Evolutionary conservation across 2,113 vertebrate species (phyloP), one percentile per base, ranked within the genome.

Genomic region (Paraplagusia blochii): DNA sequence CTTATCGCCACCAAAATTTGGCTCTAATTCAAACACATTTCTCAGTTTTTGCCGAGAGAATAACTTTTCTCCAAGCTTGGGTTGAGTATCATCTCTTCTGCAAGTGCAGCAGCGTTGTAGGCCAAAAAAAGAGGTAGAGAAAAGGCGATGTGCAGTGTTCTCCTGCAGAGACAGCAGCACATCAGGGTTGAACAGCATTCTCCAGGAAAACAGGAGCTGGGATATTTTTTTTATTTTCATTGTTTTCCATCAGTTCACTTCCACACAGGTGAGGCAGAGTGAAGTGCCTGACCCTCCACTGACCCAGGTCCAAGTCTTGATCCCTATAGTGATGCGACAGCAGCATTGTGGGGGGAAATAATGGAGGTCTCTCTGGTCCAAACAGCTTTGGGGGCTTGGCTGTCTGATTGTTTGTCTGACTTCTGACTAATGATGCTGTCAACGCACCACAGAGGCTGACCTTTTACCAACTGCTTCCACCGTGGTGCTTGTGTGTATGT

Each of bases 341-440:
- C 42, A 40, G 53, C 53, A 65, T 77, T 73, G 55, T 76, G 53
- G 59, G 53, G 59, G 58, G 14, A 52, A 73, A 72, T 64, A 73
- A 69, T 63, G 56, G 49, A 70, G 60, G 68, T 66, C 58, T 83
- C 60, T 83, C 76, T 77, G 76, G 63, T 70, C 36, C 70, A 82
- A 85, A 81, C 75, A 79, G 77, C 82, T 79, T 56, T 68, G 46
- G 64, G 66, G 69, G 77, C 63, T 82, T 57, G 68, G 68, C 46
- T 72, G 66, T 72, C 61, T 63, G 62, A 70, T 63, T 82, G 67
- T 80, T 77, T 80, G 77, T 83, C 69, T 49, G 74, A 79, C 66
- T 77, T 72, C 66, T 86, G 77, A 88, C 71, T 88, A 88, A 88
- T 81, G 84, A 82, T 79, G 71, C 84, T 79, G 84, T 85, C 82